phyloP scores from a whole-genome alignment of 2,797 vertebrate genomes.

The Hypotaenidia philippensis region DNA sequence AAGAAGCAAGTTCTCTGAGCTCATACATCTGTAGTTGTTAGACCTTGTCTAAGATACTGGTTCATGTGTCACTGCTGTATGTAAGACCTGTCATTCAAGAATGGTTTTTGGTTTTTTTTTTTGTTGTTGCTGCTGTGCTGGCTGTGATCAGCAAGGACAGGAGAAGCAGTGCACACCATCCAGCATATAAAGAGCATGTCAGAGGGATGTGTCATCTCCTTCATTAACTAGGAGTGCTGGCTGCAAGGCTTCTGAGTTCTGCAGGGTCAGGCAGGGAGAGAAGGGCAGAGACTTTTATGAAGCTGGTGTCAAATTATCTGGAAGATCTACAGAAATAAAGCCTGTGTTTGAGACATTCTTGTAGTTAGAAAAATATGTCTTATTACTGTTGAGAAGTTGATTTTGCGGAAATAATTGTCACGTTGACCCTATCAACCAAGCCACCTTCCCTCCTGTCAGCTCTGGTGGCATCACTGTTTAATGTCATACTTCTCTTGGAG shows the following conservation, averaged over 20 bases:
- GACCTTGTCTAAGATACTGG: not conserved
- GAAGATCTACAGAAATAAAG: not conserved
- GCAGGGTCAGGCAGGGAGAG: not conserved
- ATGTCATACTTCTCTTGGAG: fast-evolving
- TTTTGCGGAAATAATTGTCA: not conserved
- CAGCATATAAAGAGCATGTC: not conserved
- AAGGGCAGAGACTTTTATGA: not conserved
- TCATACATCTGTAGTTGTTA: not conserved
- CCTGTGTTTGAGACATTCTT: not conserved
- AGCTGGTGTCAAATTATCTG: not conserved
- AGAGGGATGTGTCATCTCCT: not conserved
- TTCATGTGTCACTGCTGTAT: not conserved
- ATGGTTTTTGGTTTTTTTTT: not conserved
- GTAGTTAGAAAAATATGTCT: not conserved
- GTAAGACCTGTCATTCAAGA: not conserved
- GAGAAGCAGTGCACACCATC: not conserved
- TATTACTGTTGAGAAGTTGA: not conserved
- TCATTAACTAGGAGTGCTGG: not conserved
- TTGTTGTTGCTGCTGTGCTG: not conserved
- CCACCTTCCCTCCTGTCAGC: not conserved
- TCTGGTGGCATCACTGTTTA: not conserved
- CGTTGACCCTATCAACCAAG: not conserved
- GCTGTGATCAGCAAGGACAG: not conserved
- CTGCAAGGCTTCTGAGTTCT: not conserved
- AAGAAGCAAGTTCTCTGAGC: not conserved